Evolutionary conservation across 2,797 vertebrate genomes (phyloP), one percentile per base, ranked within the genome.

Genomic region (Chiroxiphia lanceolata): DNA sequence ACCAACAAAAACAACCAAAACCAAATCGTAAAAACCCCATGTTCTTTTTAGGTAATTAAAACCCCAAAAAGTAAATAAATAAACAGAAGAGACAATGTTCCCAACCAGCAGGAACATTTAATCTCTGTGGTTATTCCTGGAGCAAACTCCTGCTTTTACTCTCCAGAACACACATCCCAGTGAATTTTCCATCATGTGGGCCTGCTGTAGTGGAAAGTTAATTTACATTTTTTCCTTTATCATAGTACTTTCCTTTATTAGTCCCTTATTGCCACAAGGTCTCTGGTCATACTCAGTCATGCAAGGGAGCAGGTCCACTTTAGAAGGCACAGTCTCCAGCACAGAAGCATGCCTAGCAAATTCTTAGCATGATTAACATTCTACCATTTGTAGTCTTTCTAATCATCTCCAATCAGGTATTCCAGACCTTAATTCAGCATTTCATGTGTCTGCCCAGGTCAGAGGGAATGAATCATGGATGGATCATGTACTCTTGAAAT

Each of bases 51-150:
- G 75, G 68, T 80, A 83, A 92, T 61, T 76, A 17, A 85, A 80
- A 85, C 71, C 44, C 44, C 31, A 26, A 80, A 57, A 75, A 64
- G 54, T 53, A 94, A 87, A 85, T 92, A 95, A 91, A 91, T 70
- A 95, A 95, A 91, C 67, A 91, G 74, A 90, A 85, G 82, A 82
- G 71, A 34, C 45, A 33, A 50, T 71, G 87, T 95, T 94, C 71
- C 42, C 53, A 93, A 94, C 40, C 34, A 92, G 78, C 78, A 31
- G 91, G 96, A 95, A 94, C 77, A 81, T 91, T 94, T 90, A 93
- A 76, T 56, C 15, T 38, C 72, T 51, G 74, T 91, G 82, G 88
- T 95, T 89, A 87, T 77, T 95, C 83, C 85, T 95, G 93, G 94
- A 96, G 68, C 57, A 80, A 89, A 87, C 38, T 79, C 64, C 48